Percentiles rank a stretch among this genome's conserved stretches.
These are phyloP conservation scores for Malurus splendens DNA, from an alignment of 2,797 vertebrate genomes.

Conservation along the genomic window DNA sequence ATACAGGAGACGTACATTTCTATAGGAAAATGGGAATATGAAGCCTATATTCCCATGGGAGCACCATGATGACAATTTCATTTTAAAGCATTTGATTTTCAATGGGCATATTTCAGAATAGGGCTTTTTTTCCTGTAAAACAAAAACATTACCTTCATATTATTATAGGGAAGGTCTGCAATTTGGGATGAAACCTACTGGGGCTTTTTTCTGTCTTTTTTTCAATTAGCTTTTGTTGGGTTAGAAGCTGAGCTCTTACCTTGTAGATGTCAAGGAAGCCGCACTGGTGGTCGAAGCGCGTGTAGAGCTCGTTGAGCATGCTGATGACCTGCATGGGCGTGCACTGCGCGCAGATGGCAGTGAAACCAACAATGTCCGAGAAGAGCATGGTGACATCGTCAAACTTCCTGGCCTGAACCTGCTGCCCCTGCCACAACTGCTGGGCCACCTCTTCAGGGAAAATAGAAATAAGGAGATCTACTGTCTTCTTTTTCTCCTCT, in stretches of 20 bases:
- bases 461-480: slow-evolving; percentile 96
- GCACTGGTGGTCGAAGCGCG: slow-evolving; percentile 96
- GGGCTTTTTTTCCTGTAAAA: neutral
- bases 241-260: slow-evolving; percentile 69
- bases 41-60: neutral
- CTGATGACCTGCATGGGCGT: slow-evolving; percentile 99
- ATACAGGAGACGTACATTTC: neutral
- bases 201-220: neutral
- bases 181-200: neutral
- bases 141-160: neutral
- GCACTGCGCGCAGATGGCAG: slow-evolving; percentile 94
- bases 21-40: neutral
- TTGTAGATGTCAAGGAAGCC: slow-evolving; percentile 97
- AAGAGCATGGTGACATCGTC: slow-evolving; percentile 98
- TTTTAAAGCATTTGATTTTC: neutral
- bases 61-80: neutral
- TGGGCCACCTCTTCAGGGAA: slow-evolving; percentile 96
- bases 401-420: slow-evolving; percentile 93
- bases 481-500: slow-evolving; percentile 95
- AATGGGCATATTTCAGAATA: neutral
- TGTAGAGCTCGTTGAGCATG: slow-evolving; percentile 98
- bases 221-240: neutral
- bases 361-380: slow-evolving; percentile 97
- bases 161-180: neutral
- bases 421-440: slow-evolving; percentile 93